A percentile compares a stretch with the other conserved stretches of the same genome.
Evolutionary conservation across 2,113 vertebrate genomes (phyloP).

Genomic region (Panurus biarmicus): DNA sequence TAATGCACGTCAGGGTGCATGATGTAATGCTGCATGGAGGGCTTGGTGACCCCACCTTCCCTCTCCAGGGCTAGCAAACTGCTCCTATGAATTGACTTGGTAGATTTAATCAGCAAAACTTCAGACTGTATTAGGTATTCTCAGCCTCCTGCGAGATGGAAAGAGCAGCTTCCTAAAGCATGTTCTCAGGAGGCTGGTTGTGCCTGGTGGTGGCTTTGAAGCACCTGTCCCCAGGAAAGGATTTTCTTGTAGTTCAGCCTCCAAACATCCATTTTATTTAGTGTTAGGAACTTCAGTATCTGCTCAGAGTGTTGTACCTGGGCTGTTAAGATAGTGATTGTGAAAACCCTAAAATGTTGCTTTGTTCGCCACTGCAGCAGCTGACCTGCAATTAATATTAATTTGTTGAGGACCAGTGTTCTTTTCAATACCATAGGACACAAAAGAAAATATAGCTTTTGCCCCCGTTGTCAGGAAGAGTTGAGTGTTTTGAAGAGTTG

Average conservation of each 20-base stretch:
- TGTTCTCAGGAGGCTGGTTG: accelerated
- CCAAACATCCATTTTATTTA: not conserved
- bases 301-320: not conserved
- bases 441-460: not conserved
- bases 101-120: not conserved
- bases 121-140: not conserved
- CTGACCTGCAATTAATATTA: not conserved
- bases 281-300: not conserved
- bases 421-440: not conserved
- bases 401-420: not conserved
- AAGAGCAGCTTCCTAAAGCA: not conserved
- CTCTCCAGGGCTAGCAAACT: not conserved
- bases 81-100: not conserved
- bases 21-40: not conserved
- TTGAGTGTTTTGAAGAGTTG: not conserved
- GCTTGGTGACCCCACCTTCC: not conserved
- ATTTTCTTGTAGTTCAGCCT: not conserved
- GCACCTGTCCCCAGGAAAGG: not conserved
- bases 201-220: not conserved
- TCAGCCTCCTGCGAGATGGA: not conserved
- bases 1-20: not conserved
- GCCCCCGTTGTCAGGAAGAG: not conserved
- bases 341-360: not conserved
- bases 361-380: not conserved
- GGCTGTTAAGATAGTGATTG: accelerated